These are phyloP conservation scores for Nymphalis io DNA, from an alignment of 1,140 invertebrate species.

Conservation along the genomic window DNA sequence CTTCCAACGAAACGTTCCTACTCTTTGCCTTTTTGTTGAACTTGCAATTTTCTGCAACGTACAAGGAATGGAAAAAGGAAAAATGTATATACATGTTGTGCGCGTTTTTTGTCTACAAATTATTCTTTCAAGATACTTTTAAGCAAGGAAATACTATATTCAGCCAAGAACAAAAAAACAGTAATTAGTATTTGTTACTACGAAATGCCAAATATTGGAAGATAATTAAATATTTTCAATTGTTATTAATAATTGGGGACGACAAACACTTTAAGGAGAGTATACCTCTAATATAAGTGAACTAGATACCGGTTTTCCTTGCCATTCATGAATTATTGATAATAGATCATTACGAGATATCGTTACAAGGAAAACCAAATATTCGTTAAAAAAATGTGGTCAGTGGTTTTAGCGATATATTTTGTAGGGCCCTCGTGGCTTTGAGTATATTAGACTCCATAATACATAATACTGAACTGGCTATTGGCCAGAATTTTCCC, in stretches of 20 bases:
- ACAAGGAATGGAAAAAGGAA: conserved; percentile 1
- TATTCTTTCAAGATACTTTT: not conserved
- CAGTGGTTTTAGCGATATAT: conserved; percentile 5
- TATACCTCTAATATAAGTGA: too few species aligned
- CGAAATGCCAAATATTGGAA: too few species aligned
- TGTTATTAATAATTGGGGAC: too few species aligned
- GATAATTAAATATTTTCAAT: too few species aligned
- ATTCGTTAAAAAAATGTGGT: not conserved
- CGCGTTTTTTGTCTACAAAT: conserved; percentile 1
- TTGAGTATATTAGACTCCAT: conserved; percentile 17
- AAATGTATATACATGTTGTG: not conserved
- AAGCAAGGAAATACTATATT: not conserved
- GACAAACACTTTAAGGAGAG: too few species aligned
- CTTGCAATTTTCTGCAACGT: conserved; percentile 17
- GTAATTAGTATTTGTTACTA: too few species aligned
- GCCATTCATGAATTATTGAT: too few species aligned
- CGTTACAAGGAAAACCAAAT: not conserved
- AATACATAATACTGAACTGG: conserved; percentile 28
- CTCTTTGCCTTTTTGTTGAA: conserved; percentile 25
- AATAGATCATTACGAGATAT: too few species aligned
- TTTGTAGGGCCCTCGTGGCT: conserved; percentile 16
- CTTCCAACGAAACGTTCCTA: conserved; percentile 24
- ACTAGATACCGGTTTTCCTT: too few species aligned
- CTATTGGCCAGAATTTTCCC: conserved; percentile 34
- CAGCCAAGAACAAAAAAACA: too few species aligned